A percentile compares a stretch with the other conserved stretches of the same genome.
Conservation (phyloP, 30 jellyfish, hydroid and myxozoan genomes). For the Phacellophora camtschatica region DNA sequence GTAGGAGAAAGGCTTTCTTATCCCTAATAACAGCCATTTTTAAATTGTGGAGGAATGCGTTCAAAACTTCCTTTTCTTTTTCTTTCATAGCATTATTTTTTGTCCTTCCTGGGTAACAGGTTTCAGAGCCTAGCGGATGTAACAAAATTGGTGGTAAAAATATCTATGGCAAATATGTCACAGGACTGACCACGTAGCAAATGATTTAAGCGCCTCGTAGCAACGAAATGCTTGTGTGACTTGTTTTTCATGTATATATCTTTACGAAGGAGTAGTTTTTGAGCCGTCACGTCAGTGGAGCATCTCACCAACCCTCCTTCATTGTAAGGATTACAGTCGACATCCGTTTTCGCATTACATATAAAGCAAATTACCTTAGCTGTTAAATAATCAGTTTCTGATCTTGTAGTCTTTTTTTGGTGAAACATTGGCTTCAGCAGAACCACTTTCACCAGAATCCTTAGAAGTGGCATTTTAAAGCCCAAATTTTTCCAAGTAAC, state of each 20-base stretch:
- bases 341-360: not conserved
- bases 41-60: not conserved
- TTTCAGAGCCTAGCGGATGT: not conserved
- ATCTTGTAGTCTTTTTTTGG: not conserved
- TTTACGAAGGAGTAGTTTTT: not conserved
- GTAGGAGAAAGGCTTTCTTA: constrained; percentile 6
- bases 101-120: not conserved
- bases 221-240: not conserved
- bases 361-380: constrained; percentile 2
- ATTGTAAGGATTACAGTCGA: constrained; percentile 20
- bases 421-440: not conserved
- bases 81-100: not conserved
- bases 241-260: not conserved
- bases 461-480: not conserved
- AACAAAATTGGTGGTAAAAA: constrained; percentile 14
- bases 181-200: not conserved
- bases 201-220: not conserved
- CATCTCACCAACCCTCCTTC: constrained; percentile 13
- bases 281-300: constrained; percentile 15
- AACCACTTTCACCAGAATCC: not conserved
- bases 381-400: not conserved
- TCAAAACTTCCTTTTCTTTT: not conserved
- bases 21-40: not conserved
- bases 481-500: not conserved
- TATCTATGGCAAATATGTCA: constrained; percentile 29